Evolutionary conservation across 2,888 invertebrate genomes (phyloP), one percentile per base, ranked within the genome.

Genomic region (Harpagoxenus sublaevis): DNA sequence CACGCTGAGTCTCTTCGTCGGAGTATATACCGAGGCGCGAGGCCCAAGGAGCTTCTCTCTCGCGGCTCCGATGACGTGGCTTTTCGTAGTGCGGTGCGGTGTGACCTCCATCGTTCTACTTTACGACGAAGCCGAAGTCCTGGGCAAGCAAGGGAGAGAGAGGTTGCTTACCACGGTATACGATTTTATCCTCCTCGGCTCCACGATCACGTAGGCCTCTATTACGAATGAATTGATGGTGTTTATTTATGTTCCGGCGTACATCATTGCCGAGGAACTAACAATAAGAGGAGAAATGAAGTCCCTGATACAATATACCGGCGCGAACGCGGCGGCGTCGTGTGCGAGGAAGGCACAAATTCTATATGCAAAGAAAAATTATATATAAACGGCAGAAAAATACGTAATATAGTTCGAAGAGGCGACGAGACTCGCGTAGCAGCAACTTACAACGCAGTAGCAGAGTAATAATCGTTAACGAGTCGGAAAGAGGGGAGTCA

Each of bases 31-130:
- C 73, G 89, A 39, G 23, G 12, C 23, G 23, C 23, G 89, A 39
- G 15, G 15, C 28, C 65, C 65, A 48, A 86, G 68, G 83, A 90
- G 87, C 83, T 88, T 90, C 85, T 70, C 84, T 65, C 85, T 65
- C 28, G 45, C 18, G 45, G 28, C 8, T 23, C 23, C 84, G 89
- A 88, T 90, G 90, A 90, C 89, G 90, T 90, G 90, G 88, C 88
- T 87, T 39, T 60, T 73, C 84, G 83, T 82, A 62, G 71, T 79
- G 82, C 74, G 85, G 73, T 83, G 63, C 74, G 85, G 73, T 83
- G 63, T 88, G 88, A 88, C 89, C 88, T 88, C 88, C 88, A 75
- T 86, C 86, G 89, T 84, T 90, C 88, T 89, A 90, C 90, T 90
- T 90, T 89, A 85, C 86, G 84, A 86, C 74, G 62, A 84, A 79